Evolutionary conservation across 2,113 vertebrate species (phyloP), one percentile per base, ranked within the genome.

Genomic region (Archocentrus centrarchus): DNA sequence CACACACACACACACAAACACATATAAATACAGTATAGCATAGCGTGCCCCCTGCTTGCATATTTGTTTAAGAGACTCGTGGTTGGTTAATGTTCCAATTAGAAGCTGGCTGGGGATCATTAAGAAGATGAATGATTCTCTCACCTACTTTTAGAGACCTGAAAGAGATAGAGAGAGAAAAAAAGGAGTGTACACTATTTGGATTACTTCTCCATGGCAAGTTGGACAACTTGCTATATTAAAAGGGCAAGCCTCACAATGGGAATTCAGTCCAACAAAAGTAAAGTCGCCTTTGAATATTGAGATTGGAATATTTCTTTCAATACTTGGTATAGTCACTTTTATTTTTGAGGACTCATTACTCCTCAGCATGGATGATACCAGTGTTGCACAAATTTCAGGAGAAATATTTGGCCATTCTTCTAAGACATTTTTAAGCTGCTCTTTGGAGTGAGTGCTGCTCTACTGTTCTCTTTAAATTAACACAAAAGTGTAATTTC

Each of bases 21-120:
- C 39, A 81, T 50, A 57, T 44, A 60, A 27, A 30, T 66, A 59
- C 30, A 87, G 22, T 30, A 55, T 60, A 57, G 66, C 22, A 70
- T 50, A 64, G 35, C 3, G 0, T 76, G 62, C 88, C 68, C 80
- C 83, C 89, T 83, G 84, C 79, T 66, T 91, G 85, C 10, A 10
- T 85, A 89, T 93, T 93, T 89, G 89, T 86, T 92, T 93, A 92
- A 91, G 86, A 91, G 85, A 93, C 86, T 88, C 57, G 86, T 88
- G 86, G 91, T 92, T 93, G 92, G 94, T 94, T 94, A 95, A 94
- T 93, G 89, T 83, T 92, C 89, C 91, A 93, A 93, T 93, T 93
- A 93, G 90, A 30, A 85, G 79, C 92, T 88, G 82, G 86, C 89
- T 93, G 92, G 75, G 79, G 85, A 91, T 93, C 90, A 77, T 94